Evolutionary conservation across 2,888 invertebrate species (phyloP).

Genomic region (Eilema depressum): DNA sequence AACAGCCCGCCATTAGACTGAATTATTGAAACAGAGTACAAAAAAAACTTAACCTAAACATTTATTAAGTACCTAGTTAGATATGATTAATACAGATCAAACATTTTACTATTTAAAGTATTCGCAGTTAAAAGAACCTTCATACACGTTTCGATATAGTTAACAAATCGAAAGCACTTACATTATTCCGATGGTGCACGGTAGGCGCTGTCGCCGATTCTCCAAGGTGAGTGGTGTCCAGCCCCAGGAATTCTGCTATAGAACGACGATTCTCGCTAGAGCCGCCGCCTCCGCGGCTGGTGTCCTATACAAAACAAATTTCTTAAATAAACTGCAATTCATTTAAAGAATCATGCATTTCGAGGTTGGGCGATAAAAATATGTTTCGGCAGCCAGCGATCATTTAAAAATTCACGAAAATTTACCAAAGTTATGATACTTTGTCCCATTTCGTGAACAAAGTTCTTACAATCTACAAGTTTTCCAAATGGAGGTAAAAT

Average conservation of each 20-base stretch:
- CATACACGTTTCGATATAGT: not conserved
- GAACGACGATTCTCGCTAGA: conserved; percentile 72
- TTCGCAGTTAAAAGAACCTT: not conserved
- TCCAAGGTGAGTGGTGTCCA: conserved; percentile 60
- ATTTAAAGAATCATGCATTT: not conserved
- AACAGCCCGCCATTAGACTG: no score
- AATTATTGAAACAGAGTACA: no score
- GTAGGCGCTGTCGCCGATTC: conserved; percentile 60
- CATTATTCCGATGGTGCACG: conserved; percentile 55
- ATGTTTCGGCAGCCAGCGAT: not conserved
- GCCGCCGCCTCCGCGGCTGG: conserved; percentile 69
- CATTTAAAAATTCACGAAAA: not conserved
- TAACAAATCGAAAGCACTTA: conserved; percentile 56
- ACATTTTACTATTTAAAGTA: no score
- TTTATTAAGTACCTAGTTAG: no score
- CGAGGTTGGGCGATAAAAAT: not conserved
- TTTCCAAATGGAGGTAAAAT: no score
- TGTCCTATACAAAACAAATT: conserved; percentile 58
- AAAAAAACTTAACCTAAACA: no score
- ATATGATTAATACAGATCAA: no score
- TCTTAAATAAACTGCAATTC: not conserved
- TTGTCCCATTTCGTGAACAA: no score
- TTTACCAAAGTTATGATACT: not conserved
- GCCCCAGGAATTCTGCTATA: conserved; percentile 68
- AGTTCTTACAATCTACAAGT: not conserved